A percentile compares a stretch with the other conserved stretches of the same genome.
These are phyloP conservation scores for Glossophaga mutica DNA, from an alignment of 2,797 vertebrate genomes.

Conservation along the genomic window DNA sequence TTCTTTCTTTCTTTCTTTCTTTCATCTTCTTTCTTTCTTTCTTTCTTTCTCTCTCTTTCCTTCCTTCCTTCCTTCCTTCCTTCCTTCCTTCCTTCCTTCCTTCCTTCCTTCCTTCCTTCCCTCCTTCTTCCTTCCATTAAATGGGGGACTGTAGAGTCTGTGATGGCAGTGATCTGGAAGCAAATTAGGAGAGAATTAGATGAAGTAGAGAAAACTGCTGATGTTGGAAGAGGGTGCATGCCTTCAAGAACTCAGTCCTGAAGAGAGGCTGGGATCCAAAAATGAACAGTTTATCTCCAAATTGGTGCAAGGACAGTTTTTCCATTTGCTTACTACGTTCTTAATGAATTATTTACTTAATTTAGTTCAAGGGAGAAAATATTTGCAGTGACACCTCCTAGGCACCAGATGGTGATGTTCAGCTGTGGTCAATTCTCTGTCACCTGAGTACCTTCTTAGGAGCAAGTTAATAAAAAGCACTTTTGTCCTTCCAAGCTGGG, in stretches of 20 bases:
- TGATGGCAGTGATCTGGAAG: not conserved
- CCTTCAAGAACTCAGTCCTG: not conserved
- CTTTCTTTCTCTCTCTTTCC: not conserved
- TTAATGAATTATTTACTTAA: conserved; percentile 26
- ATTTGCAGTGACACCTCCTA: conserved; percentile 65
- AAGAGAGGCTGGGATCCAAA: not conserved
- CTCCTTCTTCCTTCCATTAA: not conserved
- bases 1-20: not conserved
- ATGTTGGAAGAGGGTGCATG: not conserved
- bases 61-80: not conserved
- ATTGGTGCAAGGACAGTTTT: not conserved
- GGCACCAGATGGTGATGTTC: conserved; percentile 68
- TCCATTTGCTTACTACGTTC: not conserved
- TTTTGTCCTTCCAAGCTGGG: conserved; percentile 37
- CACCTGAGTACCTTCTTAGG: conserved; percentile 34
- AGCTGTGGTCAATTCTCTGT: conserved; percentile 22
- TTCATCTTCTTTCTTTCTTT: not conserved
- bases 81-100: not conserved
- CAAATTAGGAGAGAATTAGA: not conserved
- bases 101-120: too few relatives aligned
- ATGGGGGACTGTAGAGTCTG: not conserved
- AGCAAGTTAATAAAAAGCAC: not conserved
- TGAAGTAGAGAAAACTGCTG: not conserved
- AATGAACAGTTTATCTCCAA: not conserved
- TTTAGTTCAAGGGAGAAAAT: conserved; percentile 9